Evolutionary conservation across 2,888 invertebrate genomes (phyloP).

Genomic region (Cheiracanthium punctorium): DNA sequence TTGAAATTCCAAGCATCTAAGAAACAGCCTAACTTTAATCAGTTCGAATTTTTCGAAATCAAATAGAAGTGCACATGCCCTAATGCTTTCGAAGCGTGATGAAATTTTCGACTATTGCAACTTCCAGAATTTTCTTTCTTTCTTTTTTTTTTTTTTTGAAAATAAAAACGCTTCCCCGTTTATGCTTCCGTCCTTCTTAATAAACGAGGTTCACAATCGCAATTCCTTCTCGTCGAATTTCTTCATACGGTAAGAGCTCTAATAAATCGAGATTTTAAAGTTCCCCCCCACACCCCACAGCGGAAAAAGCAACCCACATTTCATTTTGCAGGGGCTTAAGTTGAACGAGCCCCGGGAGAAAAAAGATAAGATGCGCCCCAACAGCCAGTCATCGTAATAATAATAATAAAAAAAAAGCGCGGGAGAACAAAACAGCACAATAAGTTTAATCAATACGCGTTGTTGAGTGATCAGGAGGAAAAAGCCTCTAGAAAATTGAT

Average conservation of each 20-base stretch:
- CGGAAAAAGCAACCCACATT: conserved; percentile 30
- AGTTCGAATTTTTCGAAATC: no score
- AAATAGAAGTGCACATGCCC: no score
- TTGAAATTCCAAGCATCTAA: no score
- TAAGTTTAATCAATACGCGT: conserved; percentile 69
- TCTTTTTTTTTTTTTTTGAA: no score
- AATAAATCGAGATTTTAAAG: conserved; percentile 70
- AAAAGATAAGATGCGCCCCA: conserved; percentile 12
- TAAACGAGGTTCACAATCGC: conserved; percentile 35
- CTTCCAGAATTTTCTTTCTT: no score
- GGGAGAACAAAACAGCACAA: conserved; percentile 19
- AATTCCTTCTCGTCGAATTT: not conserved
- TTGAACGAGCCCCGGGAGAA: conserved; percentile 59
- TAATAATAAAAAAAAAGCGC: conserved; percentile 2
- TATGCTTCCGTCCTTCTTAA: conserved; percentile 37
- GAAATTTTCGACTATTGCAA: no score
- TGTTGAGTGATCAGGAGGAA: conserved; percentile 64
- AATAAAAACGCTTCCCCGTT: conserved; percentile 15
- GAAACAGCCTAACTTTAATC: no score
- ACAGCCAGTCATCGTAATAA: no score
- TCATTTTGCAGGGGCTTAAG: conserved; percentile 63
- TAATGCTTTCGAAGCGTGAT: no score
- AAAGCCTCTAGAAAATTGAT: conserved; percentile 67
- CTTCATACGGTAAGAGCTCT: conserved; percentile 63
- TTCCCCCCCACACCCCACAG: not conserved